A percentile compares a stretch with the other conserved stretches of the same genome.
Evolutionary conservation across 2,888 invertebrate genomes (phyloP).

Genomic region (Buathra laborator): DNA sequence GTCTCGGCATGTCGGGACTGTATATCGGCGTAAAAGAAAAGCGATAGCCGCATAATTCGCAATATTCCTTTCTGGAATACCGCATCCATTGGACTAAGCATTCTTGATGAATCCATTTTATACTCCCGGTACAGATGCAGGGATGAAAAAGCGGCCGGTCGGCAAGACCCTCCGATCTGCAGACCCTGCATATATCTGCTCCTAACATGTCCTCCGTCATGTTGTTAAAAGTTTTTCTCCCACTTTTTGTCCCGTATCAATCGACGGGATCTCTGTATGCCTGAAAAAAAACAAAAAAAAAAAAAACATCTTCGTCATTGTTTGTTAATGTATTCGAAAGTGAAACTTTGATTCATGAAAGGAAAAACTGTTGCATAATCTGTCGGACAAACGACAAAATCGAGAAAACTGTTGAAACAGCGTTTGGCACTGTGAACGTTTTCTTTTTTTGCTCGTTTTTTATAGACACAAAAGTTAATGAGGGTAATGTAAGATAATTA

Average conservation of each 20-base stretch:
- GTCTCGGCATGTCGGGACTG: constrained; percentile 99
- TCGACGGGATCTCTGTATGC: constrained; percentile 27
- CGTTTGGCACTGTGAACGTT: not conserved
- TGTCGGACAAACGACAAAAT: not conserved
- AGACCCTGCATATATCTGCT: constrained; percentile 98
- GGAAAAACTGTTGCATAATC: constrained; percentile 41
- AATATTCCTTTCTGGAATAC: constrained; percentile 99
- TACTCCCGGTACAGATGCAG: constrained; percentile 99
- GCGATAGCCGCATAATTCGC: constrained; percentile 98
- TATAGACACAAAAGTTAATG: not conserved
- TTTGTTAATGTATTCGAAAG: not conserved
- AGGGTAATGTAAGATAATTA: not conserved
- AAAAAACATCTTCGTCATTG: not conserved
- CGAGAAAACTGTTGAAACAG: constrained; percentile 14
- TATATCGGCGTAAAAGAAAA: constrained; percentile 99
- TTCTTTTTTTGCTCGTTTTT: not conserved
- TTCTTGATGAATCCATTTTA: constrained; percentile 99
- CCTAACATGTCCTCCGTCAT: constrained; percentile 87
- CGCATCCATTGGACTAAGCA: constrained; percentile 99
- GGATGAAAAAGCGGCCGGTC: constrained; percentile 99
- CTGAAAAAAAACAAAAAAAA: constrained; percentile 21
- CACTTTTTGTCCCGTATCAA: constrained; percentile 41
- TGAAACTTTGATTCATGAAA: not conserved
- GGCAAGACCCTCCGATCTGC: constrained; percentile 96
- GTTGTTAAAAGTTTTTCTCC: constrained; percentile 72